These are phyloP conservation scores for Apodemia zela DNA, from an alignment of 2,888 invertebrate species.

Conservation along the genomic window DNA sequence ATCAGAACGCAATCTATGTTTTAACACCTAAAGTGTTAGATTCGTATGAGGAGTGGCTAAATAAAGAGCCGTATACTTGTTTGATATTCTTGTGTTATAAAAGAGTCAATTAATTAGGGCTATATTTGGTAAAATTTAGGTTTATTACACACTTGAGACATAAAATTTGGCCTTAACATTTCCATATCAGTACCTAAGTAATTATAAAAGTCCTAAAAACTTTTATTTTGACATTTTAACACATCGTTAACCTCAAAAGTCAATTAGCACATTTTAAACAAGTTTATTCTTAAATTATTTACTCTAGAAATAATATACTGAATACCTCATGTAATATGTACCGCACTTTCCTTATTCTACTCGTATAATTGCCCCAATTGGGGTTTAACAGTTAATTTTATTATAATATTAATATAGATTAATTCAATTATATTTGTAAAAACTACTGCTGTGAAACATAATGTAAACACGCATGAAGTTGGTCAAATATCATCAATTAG, in stretches of 20 bases:
- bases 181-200: conserved; percentile 4
- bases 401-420: too few relatives aligned
- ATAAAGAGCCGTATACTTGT: background rate
- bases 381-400: too few relatives aligned
- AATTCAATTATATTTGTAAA: too few relatives aligned
- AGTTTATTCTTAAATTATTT: background rate
- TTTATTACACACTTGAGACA: background rate
- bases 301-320: background rate
- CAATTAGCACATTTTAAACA: background rate
- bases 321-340: background rate
- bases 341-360: background rate
- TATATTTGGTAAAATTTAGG: conserved; percentile 2
- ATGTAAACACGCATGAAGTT: too few relatives aligned
- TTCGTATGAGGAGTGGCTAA: background rate
- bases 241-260: conserved; percentile 9
- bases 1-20: too few relatives aligned
- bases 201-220: conserved; percentile 4
- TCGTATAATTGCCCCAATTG: too few relatives aligned
- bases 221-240: conserved; percentile 11
- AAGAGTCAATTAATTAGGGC: conserved; percentile 1
- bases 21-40: too few relatives aligned
- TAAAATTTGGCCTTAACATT: conserved; percentile 11
- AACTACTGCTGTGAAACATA: too few relatives aligned
- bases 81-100: background rate
- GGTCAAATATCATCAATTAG: too few relatives aligned